Conservation (phyloP, 2,797 vertebrate genomes). For the Pagetopsis macropterus region DNA sequence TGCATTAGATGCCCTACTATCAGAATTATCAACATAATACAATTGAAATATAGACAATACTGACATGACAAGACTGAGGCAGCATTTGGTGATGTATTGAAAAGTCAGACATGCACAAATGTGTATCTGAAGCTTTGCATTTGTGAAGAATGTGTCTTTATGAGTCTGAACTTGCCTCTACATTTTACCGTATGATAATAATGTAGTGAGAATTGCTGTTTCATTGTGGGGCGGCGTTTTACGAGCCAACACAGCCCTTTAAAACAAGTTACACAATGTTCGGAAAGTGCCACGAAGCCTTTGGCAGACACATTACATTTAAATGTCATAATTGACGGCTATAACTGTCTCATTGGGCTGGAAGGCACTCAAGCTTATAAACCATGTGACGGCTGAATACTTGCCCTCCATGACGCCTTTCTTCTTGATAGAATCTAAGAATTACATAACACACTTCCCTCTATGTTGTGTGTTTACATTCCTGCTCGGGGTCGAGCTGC, state of each 20-base stretch:
- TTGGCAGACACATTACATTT: background rate
- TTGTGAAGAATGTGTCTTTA: background rate
- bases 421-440: slow-evolving; percentile 16
- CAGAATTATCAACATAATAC: background rate
- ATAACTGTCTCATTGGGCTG: slow-evolving; percentile 20
- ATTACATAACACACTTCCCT: slow-evolving; percentile 27
- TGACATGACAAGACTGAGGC: background rate
- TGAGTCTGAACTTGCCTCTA: background rate
- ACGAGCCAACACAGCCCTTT: background rate
- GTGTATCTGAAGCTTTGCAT: background rate
- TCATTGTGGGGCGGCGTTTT: slow-evolving; percentile 37
- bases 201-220: slow-evolving; percentile 18
- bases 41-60: background rate
- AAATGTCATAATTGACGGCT: slow-evolving; percentile 21
- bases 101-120: background rate
- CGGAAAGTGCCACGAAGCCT: slow-evolving; percentile 14
- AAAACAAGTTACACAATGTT: background rate
- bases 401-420: slow-evolving; percentile 18
- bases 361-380: background rate
- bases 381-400: background rate
- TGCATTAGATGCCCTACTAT: background rate
- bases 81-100: slow-evolving; percentile 4
- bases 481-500: slow-evolving; percentile 44
- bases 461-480: slow-evolving; percentile 64
- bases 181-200: slow-evolving; percentile 6